Base-by-base conservation (phyloP, 2,888 invertebrate genomes). In the Rhagium mordax region DNA sequence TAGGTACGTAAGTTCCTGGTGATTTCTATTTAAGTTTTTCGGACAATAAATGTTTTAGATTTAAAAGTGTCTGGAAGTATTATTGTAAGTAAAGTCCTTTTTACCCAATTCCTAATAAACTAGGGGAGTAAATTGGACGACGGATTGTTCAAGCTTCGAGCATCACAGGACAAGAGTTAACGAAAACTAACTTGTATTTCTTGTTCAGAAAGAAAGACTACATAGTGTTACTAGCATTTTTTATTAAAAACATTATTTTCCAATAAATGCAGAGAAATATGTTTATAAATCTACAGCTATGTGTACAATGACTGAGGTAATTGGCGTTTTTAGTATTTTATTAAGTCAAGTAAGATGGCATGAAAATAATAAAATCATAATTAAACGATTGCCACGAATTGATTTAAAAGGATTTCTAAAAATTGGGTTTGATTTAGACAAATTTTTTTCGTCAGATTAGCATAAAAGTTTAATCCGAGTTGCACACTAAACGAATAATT, bases 41-140 rank as follows among this genome's bases (percentile, higher is more conserved):
- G 0, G 61, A 61, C 61, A 64, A 64, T 64, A 65, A 65, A 51
- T 51, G 51, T 65, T 51, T 27, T 51, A 16, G 27, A 65, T 65
- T 65, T 47, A 18, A 16, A 21, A 47, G 61, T 18, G 41, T 41
- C 16, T 16, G 16, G 47, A 18, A 33, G 33, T 60, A 60, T 13
- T 61, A 61, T 61, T 59, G 29, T 60, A 20, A 60, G 60, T 3
- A 3, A n/a, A n/a, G n/a, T n/a, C n/a, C n/a, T 13, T 3, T 41
- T 41, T n/a, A 41, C 41, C n/a, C 3, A 41, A 41, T n/a, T 41
- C n/a, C n/a, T 41, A 41, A 4, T 41, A 3, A 41, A n/a, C 41
- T 1, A 4, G 13, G 41, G 3, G 10, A 13, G 2, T 41, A 41
- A 41, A n/a, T n/a, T n/a, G 41, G n/a, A 41, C 4, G n/a, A 41